Evolutionary conservation across 1,140 invertebrate species (phyloP), one percentile per base, ranked within the genome.

Genomic region (Contarinia nasturtii): DNA sequence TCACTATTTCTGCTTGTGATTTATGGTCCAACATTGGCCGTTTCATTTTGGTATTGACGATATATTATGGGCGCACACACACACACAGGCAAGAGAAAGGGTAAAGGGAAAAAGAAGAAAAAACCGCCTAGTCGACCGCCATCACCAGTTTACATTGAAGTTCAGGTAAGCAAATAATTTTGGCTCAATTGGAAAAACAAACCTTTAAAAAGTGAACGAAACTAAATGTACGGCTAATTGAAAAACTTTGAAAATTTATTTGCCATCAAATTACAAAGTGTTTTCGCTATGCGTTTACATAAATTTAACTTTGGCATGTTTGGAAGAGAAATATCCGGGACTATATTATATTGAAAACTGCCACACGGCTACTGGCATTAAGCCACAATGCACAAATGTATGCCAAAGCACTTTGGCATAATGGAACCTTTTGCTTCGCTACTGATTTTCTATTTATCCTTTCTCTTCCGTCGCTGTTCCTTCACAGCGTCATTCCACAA

Each of bases 291-390:
- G 27, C 27, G 27, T 27, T 27, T 27, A 27, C 27, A 27, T 27
- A 27, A 40, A 40, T 40, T 40, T 40, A 40, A 40, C 37, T 15
- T 40, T 40, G 27, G 27, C 37, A 18, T 40, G 37, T 12, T 4
- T 7, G 2, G 37, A 7, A 15, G 14, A 45, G 44, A 22, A 45
- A 45, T 33, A 45, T 14, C 18, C 14, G 44, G 21, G 10, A 33
- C 10, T 33, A 17, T 22, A 33, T 20, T 55, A 63, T 27, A 27
- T 27, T 27, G 27, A 5, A 27, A 27, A 27, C 27, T 57, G 27
- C 27, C 10, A 10, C 52, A 57, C 55, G 43, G 53, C 55, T 51
- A 59, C 57, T 62, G 59, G 65, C 53, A 50, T 43, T 44, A 21
- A 15, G 38, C 14, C 38, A 21, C 12, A 21, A 40, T 37, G 19